Evolutionary conservation across 2,888 invertebrate genomes (phyloP), one percentile per base, ranked within the genome.

Genomic region (Drosophila villosipedis): DNA sequence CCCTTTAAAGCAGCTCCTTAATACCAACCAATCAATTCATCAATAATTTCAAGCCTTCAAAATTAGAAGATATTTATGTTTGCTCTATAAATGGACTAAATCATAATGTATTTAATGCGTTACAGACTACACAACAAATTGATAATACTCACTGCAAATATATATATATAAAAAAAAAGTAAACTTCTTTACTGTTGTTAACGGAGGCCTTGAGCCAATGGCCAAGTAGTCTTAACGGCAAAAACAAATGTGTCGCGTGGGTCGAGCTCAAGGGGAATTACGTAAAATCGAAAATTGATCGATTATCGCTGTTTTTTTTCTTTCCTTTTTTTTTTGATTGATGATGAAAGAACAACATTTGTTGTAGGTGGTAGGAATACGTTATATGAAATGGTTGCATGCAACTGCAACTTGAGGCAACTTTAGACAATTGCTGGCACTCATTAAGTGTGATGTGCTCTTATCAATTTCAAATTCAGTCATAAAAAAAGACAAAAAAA

Each of bases 201-300:
- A 19, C 14, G n/a, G 49, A 22, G 37, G 52, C 52, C 61, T 62
- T 62, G 28, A 28, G n/a, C 25, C 25, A 31, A n/a, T 25, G 14
- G 22, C 35, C 16, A 28, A 10, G 14, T 47, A 19, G 63, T 19
- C 62, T 47, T 39, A 47, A 25, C 47, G 47, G 47, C 22, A 16
- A 9, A 9, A 16, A 16, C 4, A 47, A 47, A 47, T n/a, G 14
- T 5, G 14, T 22, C 5, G 62, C 33, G 67, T 63, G 67, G 63
- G 63, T 9, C 7, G 14, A 41, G 28, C 12, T 52, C 37, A 41
- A 33, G n/a, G n/a, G 12, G 19, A 16, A 25, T 30, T 22, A 62
- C 1, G 14, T 49, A 4, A 37, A 49, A 31, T 28, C 10, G 4
- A 31, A 66, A 52, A 57, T 47, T 69, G 66, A 66, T 69, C 65